Base-by-base conservation (phyloP, 2,797 vertebrate species). In the Cottoperca gobio region DNA sequence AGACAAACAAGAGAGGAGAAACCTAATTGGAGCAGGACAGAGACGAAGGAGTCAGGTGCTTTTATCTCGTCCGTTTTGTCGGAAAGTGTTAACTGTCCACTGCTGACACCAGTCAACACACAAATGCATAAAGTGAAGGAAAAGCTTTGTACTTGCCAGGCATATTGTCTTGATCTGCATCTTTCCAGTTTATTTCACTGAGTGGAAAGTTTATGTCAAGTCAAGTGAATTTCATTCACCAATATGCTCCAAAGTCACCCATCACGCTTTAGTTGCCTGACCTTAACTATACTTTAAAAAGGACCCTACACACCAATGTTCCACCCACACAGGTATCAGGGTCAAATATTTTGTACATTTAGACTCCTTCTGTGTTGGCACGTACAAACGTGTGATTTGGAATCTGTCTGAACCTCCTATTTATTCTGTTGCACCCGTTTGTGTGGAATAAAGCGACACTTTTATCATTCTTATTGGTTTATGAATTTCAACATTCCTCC, bases 21-120 rank as follows among this genome's bases (percentile, higher is more conserved):
- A 58, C 54, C 28, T 64, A 79, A 63, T 13, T 31, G 4, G 2
- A 78, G 26, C 52, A 50, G 28, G 42, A 45, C 42, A 40, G 17
- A 42, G 14, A 28, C 45, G 39, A 21, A 12, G 16, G 43, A 58
- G 11, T 61, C 37, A 26, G 53, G 72, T 31, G 24, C 23, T 39
- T 68, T 53, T 67, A 52, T 66, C 52, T 21, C 3, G n/a, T 60
- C 37, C 13, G 4, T 70, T 76, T 66, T 23, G 76, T 74, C 48
- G 57, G 31, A 31, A 58, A 58, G 14, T 61, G 49, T 79, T 71
- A 42, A 59, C 12, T 42, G 46, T 42, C 17, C 14, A 68, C 14
- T 53, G 49, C 24, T 28, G 49, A 62, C 40, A 53, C 14, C 23
- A 4, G 19, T 26, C 28, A 45, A 76, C 64, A 42, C 8, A 13